These are phyloP conservation scores for Ochlodes sylvanus DNA, from an alignment of 2,888 invertebrate species.

Conservation along the genomic window DNA sequence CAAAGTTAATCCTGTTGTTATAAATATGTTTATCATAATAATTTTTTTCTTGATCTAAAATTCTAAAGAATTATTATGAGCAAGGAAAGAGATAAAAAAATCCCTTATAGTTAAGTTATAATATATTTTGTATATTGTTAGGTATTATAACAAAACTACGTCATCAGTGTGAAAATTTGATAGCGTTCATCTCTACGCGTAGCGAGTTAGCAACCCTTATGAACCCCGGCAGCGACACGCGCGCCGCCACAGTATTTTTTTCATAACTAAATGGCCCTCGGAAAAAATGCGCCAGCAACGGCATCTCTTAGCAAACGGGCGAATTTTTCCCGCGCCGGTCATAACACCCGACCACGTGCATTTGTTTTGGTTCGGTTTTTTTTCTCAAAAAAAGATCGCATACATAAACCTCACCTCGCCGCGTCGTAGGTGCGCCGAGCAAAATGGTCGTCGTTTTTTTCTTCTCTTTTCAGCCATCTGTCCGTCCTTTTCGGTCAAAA, in stretches of 20 bases:
- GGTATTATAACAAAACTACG: background rate
- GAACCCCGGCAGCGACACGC: slow-evolving; percentile 49
- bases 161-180: slow-evolving; percentile 13
- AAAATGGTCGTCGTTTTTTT: slow-evolving; percentile 85
- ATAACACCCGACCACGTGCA: slow-evolving; percentile 84
- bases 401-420: slow-evolving; percentile 80
- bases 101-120: too few relatives aligned
- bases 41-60: too few relatives aligned
- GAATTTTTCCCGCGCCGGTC: slow-evolving; percentile 80
- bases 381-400: slow-evolving; percentile 80
- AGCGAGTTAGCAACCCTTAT: slow-evolving; percentile 15
- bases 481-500: slow-evolving; percentile 85
- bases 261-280: slow-evolving; percentile 68
- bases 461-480: slow-evolving; percentile 85
- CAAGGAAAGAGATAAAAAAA: too few relatives aligned
- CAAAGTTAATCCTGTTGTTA: too few relatives aligned
- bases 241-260: slow-evolving; percentile 76
- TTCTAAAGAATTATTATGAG: too few relatives aligned
- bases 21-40: too few relatives aligned
- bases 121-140: too few relatives aligned
- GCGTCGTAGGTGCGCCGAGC: slow-evolving; percentile 79
- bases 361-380: slow-evolving; percentile 84
- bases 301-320: slow-evolving; percentile 77
- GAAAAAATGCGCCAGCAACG: slow-evolving; percentile 78
- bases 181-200: background rate